A percentile compares a stretch with the other conserved stretches of the same genome.
Conservation (phyloP, 2,888 invertebrate species). For the Acrobasis consociella region DNA sequence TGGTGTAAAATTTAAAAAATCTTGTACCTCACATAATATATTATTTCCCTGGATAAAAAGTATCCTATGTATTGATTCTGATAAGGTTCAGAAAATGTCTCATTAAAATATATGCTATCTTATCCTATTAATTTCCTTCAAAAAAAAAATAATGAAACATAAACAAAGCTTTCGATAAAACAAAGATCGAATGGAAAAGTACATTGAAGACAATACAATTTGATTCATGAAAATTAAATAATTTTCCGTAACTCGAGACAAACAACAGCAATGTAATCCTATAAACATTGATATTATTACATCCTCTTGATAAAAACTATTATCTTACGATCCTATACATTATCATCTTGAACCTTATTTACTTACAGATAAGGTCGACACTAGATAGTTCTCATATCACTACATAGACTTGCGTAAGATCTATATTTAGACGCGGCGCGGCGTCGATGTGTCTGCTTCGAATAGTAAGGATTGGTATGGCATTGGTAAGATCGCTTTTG, state of each 20-base stretch:
- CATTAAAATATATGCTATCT: too few species aligned
- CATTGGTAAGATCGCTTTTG: not conserved
- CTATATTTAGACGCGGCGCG: constrained; percentile 5
- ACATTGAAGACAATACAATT: too few species aligned
- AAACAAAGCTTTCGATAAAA: too few species aligned
- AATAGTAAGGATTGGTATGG: not conserved
- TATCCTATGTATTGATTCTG: too few species aligned
- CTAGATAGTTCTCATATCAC: not conserved
- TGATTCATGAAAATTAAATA: not conserved
- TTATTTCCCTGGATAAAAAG: not conserved
- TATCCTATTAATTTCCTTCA: too few species aligned
- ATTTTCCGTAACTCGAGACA: not conserved
- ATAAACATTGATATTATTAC: not conserved
- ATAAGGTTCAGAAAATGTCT: too few species aligned
- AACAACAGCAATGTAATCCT: not conserved
- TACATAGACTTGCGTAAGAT: constrained; percentile 14
- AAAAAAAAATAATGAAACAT: too few species aligned
- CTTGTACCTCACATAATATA: too few species aligned
- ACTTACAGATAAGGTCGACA: not conserved
- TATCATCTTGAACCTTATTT: not conserved
- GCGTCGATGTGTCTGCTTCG: not conserved
- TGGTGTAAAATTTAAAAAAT: too few species aligned
- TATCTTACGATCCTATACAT: not conserved
- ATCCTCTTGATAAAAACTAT: not conserved
- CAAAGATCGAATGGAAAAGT: too few species aligned